phyloP scores from a whole-genome alignment of 2,888 invertebrate genomes.

The Iphiclides podalirius region DNA sequence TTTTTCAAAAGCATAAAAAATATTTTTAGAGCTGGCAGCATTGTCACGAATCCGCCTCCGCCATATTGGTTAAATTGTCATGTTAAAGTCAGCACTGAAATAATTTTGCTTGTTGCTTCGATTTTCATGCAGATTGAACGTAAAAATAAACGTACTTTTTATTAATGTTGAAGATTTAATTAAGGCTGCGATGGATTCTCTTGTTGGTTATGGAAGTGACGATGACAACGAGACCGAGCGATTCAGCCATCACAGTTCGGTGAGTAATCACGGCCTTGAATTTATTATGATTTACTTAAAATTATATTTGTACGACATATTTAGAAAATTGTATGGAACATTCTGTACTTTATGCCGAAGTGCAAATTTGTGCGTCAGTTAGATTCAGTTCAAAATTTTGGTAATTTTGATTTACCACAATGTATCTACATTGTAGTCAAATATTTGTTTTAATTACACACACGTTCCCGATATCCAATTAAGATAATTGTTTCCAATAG shows the following conservation, averaged over 20 bases:
- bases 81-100: background rate
- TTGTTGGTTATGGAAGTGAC: constrained; percentile 89
- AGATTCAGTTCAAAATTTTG: too few species aligned
- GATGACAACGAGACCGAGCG: constrained; percentile 83
- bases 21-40: too few species aligned
- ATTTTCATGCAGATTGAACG: background rate
- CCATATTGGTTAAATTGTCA: background rate
- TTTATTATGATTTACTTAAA: background rate
- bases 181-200: constrained; percentile 82
- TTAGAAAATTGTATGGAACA: background rate
- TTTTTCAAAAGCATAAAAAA: too few species aligned
- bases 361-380: too few species aligned
- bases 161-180: background rate
- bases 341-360: too few species aligned
- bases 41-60: too few species aligned
- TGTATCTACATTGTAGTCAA: too few species aligned
- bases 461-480: too few species aligned
- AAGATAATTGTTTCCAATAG: too few species aligned
- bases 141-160: background rate
- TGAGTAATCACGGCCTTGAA: constrained; percentile 52
- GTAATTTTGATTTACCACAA: too few species aligned
- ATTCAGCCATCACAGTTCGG: constrained; percentile 53
- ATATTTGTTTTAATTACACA: too few species aligned
- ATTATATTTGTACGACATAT: background rate
- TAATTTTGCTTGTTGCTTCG: background rate